Conservation (phyloP, 2,888 invertebrate species). For the Lasioglossum zephyrum region DNA sequence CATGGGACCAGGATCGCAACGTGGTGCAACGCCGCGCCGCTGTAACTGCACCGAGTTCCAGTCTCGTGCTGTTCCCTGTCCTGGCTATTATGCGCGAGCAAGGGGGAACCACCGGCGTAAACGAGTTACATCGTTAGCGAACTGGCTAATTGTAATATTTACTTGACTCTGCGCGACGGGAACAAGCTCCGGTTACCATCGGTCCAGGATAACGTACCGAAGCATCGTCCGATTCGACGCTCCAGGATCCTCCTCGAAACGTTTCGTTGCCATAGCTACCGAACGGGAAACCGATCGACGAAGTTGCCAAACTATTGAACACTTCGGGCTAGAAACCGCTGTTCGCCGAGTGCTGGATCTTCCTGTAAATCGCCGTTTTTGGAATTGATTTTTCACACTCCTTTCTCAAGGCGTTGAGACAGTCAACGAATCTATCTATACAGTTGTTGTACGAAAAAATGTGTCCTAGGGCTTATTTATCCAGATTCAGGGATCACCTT, state of each 20-base stretch:
- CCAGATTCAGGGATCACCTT: too few relatives aligned
- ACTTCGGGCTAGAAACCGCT: background rate
- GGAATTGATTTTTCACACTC: background rate
- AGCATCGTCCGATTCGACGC: conserved; percentile 46
- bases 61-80: conserved; percentile 5
- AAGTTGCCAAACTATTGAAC: background rate
- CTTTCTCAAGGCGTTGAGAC: background rate
- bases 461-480: too few relatives aligned
- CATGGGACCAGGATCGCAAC: conserved; percentile 58
- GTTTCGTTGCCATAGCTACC: conserved; percentile 10
- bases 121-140: conserved; percentile 72
- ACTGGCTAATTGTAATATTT: conserved; percentile 70
- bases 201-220: conserved; percentile 25
- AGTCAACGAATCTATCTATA: background rate
- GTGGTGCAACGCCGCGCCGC: background rate
- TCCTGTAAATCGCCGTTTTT: background rate
- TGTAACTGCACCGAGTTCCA: background rate
- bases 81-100: conserved; percentile 37
- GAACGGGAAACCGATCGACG: background rate
- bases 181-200: conserved; percentile 9
- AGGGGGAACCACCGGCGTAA: conserved; percentile 61
- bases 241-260: conserved; percentile 2
- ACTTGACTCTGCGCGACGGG: conserved; percentile 40
- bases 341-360: background rate
- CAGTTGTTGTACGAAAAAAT: too few relatives aligned